A percentile compares a stretch with the other conserved stretches of the same genome.
phyloP scores from a whole-genome alignment of 92 coral and sea anemone species.

The Pocillopora grandis region DNA sequence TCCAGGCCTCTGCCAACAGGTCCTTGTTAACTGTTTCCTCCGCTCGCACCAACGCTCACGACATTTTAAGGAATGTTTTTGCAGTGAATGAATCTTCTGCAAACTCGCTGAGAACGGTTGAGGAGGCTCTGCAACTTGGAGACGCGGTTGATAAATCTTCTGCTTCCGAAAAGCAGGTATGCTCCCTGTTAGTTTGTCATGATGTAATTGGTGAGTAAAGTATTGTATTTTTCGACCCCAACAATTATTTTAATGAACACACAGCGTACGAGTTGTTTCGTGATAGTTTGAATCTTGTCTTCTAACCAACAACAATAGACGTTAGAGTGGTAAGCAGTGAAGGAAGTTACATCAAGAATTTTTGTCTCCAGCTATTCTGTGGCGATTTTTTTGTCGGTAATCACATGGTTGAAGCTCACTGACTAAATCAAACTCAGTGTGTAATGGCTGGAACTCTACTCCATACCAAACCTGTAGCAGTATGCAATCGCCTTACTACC shows the following conservation, averaged over 20 bases:
- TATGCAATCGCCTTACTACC: too few species aligned
- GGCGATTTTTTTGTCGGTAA: too few species aligned
- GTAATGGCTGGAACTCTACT: too few species aligned
- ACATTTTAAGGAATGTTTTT: slow-evolving; percentile 57
- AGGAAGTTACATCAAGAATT: too few species aligned
- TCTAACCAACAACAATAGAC: too few species aligned
- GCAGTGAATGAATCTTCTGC: slow-evolving; percentile 50
- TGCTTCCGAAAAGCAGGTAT: slow-evolving; percentile 51
- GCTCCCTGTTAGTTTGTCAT: not conserved
- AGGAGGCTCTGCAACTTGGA: slow-evolving; percentile 55
- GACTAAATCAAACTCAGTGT: too few species aligned
- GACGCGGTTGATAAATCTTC: slow-evolving; percentile 35
- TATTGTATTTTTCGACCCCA: not conserved
- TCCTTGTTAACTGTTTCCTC: slow-evolving; percentile 28
- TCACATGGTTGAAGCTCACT: too few species aligned
- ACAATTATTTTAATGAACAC: not conserved
- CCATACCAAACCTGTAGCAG: too few species aligned
- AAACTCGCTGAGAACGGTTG: slow-evolving; percentile 40
- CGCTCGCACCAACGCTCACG: slow-evolving; percentile 12
- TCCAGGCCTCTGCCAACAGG: slow-evolving; percentile 41
- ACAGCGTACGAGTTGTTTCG: not conserved
- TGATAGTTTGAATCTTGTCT: too few species aligned
- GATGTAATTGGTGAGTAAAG: not conserved
- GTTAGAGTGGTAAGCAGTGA: too few species aligned
- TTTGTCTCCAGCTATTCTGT: too few species aligned